These are phyloP conservation scores for Lycophotia porphyrea DNA, from an alignment of 2,888 invertebrate genomes.

Conservation along the genomic window DNA sequence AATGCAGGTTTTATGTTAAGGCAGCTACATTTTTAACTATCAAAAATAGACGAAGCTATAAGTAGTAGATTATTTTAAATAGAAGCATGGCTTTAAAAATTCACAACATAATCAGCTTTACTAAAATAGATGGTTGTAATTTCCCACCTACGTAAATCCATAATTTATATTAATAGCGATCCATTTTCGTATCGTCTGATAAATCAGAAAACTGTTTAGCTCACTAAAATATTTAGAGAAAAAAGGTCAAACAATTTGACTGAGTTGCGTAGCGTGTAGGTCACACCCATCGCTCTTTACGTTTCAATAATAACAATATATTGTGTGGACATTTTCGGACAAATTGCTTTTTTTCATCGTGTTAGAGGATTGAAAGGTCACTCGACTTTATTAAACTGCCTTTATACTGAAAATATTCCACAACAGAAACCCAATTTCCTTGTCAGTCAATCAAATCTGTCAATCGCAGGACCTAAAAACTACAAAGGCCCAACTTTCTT, in stretches of 20 bases:
- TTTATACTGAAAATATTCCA: conserved; percentile 13
- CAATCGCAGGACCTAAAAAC: conserved; percentile 5
- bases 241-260: conserved; percentile 41
- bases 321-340: conserved; percentile 7
- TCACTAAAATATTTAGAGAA: conserved; percentile 35
- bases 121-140: conserved; percentile 26
- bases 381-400: not conserved
- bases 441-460: conserved; percentile 17
- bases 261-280: conserved; percentile 28
- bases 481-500: not conserved
- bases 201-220: conserved; percentile 22
- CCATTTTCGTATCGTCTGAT: conserved; percentile 19
- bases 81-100: not conserved
- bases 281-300: conserved; percentile 24
- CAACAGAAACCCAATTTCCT: not conserved
- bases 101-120: conserved; percentile 6
- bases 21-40: not conserved
- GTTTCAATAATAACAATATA: conserved; percentile 27
- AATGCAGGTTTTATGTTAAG: not conserved
- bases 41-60: not conserved
- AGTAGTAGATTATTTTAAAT: not conserved
- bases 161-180: conserved; percentile 30
- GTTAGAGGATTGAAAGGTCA: conserved; percentile 2
- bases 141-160: conserved; percentile 5
- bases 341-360: conserved; percentile 29